These are phyloP conservation scores for Panulirus ornatus DNA, from an alignment of 1,140 invertebrate genomes.

Conservation along the genomic window DNA sequence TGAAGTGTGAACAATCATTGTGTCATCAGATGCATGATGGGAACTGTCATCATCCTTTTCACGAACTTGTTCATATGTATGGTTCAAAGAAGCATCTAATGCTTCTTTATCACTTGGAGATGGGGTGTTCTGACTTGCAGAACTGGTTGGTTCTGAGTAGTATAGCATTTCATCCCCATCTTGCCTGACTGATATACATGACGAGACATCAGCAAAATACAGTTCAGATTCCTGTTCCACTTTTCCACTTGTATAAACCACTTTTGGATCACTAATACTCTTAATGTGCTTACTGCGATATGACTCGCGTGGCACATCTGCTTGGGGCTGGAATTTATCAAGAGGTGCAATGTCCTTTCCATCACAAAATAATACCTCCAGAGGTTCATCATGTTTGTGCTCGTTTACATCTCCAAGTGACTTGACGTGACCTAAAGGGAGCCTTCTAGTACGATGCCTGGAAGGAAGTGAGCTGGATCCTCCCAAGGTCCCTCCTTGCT, in stretches of 20 bases:
- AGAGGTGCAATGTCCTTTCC: constrained; percentile 79
- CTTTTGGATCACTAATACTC: constrained; percentile 72
- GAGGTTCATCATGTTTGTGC: constrained; percentile 71
- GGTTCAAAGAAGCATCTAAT: constrained; percentile 54
- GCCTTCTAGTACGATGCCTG: constrained; percentile 66
- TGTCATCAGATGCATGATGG: constrained; percentile 75
- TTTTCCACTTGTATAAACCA: constrained; percentile 74
- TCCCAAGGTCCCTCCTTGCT: constrained; percentile 62
- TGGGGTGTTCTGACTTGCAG: constrained; percentile 71
- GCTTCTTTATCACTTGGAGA: constrained; percentile 62
- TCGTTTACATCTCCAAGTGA: constrained; percentile 74
- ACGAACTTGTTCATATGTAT: constrained; percentile 73
- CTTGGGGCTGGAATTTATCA: constrained; percentile 80
- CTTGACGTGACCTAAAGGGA: constrained; percentile 74
- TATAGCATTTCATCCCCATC: constrained; percentile 77
- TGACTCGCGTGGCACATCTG: constrained; percentile 79
- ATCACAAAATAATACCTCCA: constrained; percentile 75
- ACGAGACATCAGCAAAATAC: constrained; percentile 92
- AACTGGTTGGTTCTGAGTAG: constrained; percentile 76
- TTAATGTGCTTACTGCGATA: constrained; percentile 73
- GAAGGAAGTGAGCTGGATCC: constrained; percentile 73
- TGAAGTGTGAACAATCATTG: constrained; percentile 75
- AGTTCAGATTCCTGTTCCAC: constrained; percentile 84
- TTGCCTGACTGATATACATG: constrained; percentile 85
- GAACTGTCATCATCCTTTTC: constrained; percentile 70